Conservation (phyloP, 2,888 invertebrate species). For the Synanthedon vespiformis region DNA sequence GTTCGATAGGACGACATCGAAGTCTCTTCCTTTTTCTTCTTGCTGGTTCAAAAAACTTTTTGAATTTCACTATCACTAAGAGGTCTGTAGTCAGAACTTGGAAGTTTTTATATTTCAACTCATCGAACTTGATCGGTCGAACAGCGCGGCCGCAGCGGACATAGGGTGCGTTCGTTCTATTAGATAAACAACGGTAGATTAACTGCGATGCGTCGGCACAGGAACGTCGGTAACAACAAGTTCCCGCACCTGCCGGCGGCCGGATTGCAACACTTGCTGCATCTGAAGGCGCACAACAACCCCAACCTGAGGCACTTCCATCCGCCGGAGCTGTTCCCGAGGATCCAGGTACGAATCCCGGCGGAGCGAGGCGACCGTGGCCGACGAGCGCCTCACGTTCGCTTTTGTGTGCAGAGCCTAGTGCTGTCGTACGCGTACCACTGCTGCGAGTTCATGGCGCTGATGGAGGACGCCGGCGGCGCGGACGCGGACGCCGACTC, state of each 20-base stretch:
- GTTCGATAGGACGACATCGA: too few relatives aligned
- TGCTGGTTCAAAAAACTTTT: too few relatives aligned
- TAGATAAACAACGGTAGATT: too few relatives aligned
- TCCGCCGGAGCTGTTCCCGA: slow-evolving; percentile 85
- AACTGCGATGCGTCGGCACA: slow-evolving; percentile 32
- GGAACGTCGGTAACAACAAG: slow-evolving; percentile 91
- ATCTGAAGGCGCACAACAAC: slow-evolving; percentile 94
- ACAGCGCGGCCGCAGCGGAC: too few relatives aligned
- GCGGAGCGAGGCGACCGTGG: not conserved
- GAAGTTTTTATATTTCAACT: too few relatives aligned
- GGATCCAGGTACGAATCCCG: slow-evolving; percentile 68
- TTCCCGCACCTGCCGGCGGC: slow-evolving; percentile 85
- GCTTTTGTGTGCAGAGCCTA: slow-evolving; percentile 68
- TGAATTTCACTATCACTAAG: too few relatives aligned
- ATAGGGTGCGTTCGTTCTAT: too few relatives aligned
- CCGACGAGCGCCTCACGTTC: not conserved
- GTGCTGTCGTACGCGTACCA: slow-evolving; percentile 95
- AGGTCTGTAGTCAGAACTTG: too few relatives aligned
- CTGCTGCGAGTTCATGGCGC: slow-evolving; percentile 89
- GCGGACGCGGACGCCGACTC: slow-evolving; percentile 53
- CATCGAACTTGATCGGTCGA: too few relatives aligned
- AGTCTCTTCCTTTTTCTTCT: too few relatives aligned
- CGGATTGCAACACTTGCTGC: slow-evolving; percentile 83
- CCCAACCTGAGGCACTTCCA: slow-evolving; percentile 89
- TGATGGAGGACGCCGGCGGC: slow-evolving; percentile 75